Conservation (phyloP, 1,140 invertebrate genomes). For the Tigriopus japonicus region DNA sequence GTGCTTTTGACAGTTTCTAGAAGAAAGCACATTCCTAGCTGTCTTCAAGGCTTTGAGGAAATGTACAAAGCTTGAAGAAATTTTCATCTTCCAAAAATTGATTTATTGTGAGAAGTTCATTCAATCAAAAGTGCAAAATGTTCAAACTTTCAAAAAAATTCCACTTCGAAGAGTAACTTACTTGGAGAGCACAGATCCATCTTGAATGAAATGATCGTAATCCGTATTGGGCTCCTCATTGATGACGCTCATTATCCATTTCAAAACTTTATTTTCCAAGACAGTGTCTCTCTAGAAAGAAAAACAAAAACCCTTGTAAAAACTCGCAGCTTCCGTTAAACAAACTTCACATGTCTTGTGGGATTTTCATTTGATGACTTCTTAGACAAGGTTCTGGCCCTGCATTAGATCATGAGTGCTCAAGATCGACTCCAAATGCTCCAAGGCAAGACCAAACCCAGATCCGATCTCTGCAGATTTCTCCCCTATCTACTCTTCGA, state of each 20-base stretch:
- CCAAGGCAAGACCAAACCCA: background rate
- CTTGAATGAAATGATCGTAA: slow-evolving; percentile 11
- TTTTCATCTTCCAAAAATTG: background rate
- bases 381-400: slow-evolving; percentile 6
- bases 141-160: background rate
- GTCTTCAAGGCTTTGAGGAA: background rate
- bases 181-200: slow-evolving; percentile 9
- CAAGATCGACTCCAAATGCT: background rate
- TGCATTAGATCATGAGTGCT: slow-evolving; percentile 16
- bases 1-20: too few relatives aligned
- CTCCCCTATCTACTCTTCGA: background rate
- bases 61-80: background rate
- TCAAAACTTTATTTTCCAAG: slow-evolving; percentile 7
- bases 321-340: background rate
- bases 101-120: background rate
- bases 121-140: background rate
- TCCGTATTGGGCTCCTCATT: slow-evolving; percentile 3
- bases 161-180: background rate
- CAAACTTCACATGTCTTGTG: background rate
- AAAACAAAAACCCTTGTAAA: background rate
- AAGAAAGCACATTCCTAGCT: background rate
- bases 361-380: background rate
- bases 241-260: slow-evolving; percentile 7
- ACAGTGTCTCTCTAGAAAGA: slow-evolving; percentile 2
- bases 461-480: background rate